phyloP scores from a whole-genome alignment of 2,888 invertebrate genomes.

The Diloba caeruleocephala region DNA sequence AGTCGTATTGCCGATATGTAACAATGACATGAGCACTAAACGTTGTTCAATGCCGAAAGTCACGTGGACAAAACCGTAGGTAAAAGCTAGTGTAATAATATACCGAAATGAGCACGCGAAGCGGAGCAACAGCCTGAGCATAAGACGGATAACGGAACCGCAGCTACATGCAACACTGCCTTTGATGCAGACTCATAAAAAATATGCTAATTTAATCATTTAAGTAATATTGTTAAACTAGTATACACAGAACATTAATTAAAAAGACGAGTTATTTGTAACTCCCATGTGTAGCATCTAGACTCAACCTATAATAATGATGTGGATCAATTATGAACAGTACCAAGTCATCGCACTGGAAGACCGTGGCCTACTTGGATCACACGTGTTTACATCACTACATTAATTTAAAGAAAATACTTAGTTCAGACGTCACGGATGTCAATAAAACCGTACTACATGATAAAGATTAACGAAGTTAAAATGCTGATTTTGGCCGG shows the following conservation, averaged over 20 bases:
- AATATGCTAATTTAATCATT: slow-evolving; percentile 36
- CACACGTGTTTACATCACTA: slow-evolving; percentile 30
- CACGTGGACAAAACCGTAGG: slow-evolving; percentile 32
- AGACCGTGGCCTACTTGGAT: slow-evolving; percentile 52
- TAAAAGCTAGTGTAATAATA: slow-evolving; percentile 46
- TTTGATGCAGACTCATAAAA: slow-evolving; percentile 48
- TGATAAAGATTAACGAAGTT: slow-evolving; percentile 55
- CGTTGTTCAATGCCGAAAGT: slow-evolving; percentile 28
- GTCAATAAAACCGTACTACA: slow-evolving; percentile 53
- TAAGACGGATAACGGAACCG: slow-evolving; percentile 57
- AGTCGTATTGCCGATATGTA: too few relatives aligned
- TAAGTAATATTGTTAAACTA: slow-evolving; percentile 13
- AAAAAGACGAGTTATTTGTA: neutral
- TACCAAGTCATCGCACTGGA: slow-evolving; percentile 26
- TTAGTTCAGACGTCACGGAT: slow-evolving; percentile 43
- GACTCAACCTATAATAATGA: neutral
- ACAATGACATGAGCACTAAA: slow-evolving; percentile 1
- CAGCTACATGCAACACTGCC: slow-evolving; percentile 61
- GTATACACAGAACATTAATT: slow-evolving; percentile 2
- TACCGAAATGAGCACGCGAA: slow-evolving; percentile 53
- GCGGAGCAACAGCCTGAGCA: slow-evolving; percentile 64
- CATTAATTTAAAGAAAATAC: slow-evolving; percentile 46
- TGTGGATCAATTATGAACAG: slow-evolving; percentile 2
- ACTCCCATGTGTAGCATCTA: neutral
- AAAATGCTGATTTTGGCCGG: slow-evolving; percentile 65